A percentile compares a stretch with the other conserved stretches of the same genome.
phyloP scores from a whole-genome alignment of 2,797 vertebrate species.

The Lepidocolaptes lacrymiger region DNA sequence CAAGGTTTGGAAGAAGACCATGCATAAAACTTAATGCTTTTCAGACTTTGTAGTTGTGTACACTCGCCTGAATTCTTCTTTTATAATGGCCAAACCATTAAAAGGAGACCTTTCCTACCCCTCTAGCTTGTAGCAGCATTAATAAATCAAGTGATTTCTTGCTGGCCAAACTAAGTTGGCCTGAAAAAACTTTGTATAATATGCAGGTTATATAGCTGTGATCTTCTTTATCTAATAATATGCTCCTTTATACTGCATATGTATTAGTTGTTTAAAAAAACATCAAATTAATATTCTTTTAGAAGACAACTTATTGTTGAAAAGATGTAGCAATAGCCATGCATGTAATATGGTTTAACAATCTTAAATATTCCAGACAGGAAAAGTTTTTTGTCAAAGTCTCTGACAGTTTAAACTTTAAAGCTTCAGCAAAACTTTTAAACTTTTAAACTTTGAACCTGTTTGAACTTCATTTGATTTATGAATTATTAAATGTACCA shows the following conservation, averaged over 20 bases:
- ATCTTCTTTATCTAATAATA: constrained; percentile 4
- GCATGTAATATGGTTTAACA: constrained; percentile 72
- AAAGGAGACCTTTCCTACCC: constrained; percentile 62
- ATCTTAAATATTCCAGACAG: constrained; percentile 82
- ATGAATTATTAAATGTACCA: constrained; percentile 85
- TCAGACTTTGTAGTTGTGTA: neutral
- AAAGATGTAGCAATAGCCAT: constrained; percentile 50
- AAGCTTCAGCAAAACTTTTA: constrained; percentile 83
- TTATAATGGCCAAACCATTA: constrained; percentile 66
- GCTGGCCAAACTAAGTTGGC: neutral
- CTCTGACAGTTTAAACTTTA: constrained; percentile 83
- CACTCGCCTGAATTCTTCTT: constrained; percentile 37
- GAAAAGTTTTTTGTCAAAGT: constrained; percentile 82
- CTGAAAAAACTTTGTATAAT: neutral
- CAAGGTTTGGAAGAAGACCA: constrained; percentile 52
- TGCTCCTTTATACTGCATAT: neutral
- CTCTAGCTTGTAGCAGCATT: neutral
- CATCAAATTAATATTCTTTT: neutral
- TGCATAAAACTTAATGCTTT: constrained; percentile 44
- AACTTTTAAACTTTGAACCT: constrained; percentile 88
- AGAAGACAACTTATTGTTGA: constrained; percentile 39
- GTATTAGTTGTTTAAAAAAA: neutral
- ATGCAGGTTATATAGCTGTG: neutral
- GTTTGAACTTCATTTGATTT: constrained; percentile 83
- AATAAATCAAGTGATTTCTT: constrained; percentile 62